Conservation (phyloP, 1,140 invertebrate species). For the Drosophila bocki region DNA sequence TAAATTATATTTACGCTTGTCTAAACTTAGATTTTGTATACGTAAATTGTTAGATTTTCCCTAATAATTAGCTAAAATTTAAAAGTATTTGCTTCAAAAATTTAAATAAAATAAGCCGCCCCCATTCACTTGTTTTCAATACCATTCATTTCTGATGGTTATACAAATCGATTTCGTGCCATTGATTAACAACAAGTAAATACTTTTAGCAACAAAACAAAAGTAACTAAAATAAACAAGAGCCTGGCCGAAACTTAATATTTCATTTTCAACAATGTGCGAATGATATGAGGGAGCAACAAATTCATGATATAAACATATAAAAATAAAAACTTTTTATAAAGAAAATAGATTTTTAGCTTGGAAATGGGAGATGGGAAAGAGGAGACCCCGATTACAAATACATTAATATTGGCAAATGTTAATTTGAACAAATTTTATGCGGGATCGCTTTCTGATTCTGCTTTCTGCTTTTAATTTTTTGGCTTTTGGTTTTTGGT, state of each 20-base stretch:
- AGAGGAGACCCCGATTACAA: slow-evolving; percentile 1
- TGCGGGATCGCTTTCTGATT: slow-evolving; percentile 7
- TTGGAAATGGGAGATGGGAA: slow-evolving; percentile 43
- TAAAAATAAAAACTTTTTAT: slow-evolving; percentile 57
- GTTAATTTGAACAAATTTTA: slow-evolving; percentile 45
- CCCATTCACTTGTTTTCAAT: background rate
- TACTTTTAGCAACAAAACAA: slow-evolving; percentile 7
- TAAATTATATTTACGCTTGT: background rate
- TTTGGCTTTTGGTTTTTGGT: slow-evolving; percentile 1
- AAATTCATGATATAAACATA: slow-evolving; percentile 51
- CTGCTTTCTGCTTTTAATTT: slow-evolving; percentile 14
- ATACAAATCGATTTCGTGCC: slow-evolving; percentile 5
- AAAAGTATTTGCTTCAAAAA: background rate
- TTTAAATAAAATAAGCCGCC: too few species aligned
- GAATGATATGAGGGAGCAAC: slow-evolving; percentile 63
- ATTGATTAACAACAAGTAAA: slow-evolving; percentile 11
- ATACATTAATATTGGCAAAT: slow-evolving; percentile 37
- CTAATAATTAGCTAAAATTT: too few species aligned
- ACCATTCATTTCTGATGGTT: background rate
- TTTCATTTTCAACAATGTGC: slow-evolving; percentile 72
- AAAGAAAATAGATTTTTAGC: slow-evolving; percentile 23
- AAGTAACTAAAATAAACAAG: slow-evolving; percentile 61
- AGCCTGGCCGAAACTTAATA: slow-evolving; percentile 43
- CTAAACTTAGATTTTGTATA: background rate
- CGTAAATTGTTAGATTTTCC: too few species aligned